Evolutionary conservation across 2,797 vertebrate species (phyloP).

Genomic region (Fringilla coelebs): DNA sequence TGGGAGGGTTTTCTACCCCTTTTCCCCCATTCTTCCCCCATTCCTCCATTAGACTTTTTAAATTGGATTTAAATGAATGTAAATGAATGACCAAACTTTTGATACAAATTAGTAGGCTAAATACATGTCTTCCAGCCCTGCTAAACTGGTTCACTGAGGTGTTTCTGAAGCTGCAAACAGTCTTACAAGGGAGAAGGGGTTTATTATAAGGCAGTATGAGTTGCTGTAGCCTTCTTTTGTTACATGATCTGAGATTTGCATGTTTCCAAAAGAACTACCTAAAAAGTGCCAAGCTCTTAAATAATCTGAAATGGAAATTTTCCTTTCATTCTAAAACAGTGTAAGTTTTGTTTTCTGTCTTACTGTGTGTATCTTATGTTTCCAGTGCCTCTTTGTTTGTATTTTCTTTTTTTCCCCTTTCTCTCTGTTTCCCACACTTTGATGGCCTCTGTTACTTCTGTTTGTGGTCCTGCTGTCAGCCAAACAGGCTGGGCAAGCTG

Average conservation of each 20-base stretch:
- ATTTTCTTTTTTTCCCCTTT: slow-evolving; percentile 70
- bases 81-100: not conserved
- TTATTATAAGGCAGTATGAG: not conserved
- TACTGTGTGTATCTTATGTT: slow-evolving; percentile 64
- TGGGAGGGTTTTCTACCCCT: not conserved
- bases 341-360: slow-evolving; percentile 55
- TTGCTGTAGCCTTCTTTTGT: not conserved
- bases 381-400: slow-evolving; percentile 75
- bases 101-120: not conserved
- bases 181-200: not conserved
- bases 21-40: not conserved
- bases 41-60: not conserved
- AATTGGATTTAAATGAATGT: not conserved
- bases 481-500: slow-evolving; percentile 98
- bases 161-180: not conserved
- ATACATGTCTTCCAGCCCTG: not conserved
- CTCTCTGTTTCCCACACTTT: slow-evolving; percentile 78
- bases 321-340: slow-evolving; percentile 35
- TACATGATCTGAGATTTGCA: not conserved
- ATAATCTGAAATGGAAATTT: not conserved
- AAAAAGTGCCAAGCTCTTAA: not conserved
- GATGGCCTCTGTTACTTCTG: slow-evolving; percentile 79
- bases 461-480: slow-evolving; percentile 84
- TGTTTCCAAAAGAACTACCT: not conserved
- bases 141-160: not conserved